Percentiles rank a stretch among this genome's conserved stretches.
Evolutionary conservation across 1,140 invertebrate species (phyloP).

Genomic region (Heliconius hewitsoni): DNA sequence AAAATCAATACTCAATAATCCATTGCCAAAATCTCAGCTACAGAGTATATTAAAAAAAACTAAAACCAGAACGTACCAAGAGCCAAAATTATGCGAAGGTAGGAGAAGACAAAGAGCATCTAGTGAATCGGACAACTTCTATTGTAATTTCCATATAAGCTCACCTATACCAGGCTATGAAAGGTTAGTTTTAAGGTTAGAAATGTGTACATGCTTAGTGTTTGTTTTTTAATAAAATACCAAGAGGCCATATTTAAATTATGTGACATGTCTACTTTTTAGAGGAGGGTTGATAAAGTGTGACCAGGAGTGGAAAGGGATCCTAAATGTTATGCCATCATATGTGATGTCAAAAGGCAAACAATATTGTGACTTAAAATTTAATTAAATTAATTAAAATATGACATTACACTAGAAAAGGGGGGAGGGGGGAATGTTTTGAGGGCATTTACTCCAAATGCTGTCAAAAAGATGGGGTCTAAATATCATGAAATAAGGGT

Average conservation of each 20-base stretch:
- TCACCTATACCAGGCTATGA: constrained; percentile 64
- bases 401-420: no score
- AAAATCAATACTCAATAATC: constrained; percentile 78
- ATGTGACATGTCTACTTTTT: no score
- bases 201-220: constrained; percentile 29
- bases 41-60: constrained; percentile 74
- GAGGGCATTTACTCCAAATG: no score
- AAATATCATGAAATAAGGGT: no score
- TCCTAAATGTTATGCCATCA: background rate
- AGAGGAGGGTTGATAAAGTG: no score
- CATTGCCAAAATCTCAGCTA: constrained; percentile 62
- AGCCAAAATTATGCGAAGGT: constrained; percentile 59
- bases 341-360: no score
- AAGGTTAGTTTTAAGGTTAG: constrained; percentile 61
- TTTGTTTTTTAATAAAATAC: constrained; percentile 6
- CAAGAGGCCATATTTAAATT: no score
- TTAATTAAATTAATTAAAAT: no score
- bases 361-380: no score
- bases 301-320: no score
- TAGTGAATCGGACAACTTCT: constrained; percentile 75
- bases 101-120: constrained; percentile 68
- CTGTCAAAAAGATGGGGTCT: no score
- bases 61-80: constrained; percentile 60
- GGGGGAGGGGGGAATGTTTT: no score
- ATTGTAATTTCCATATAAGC: constrained; percentile 59